Conservation (phyloP, 2,888 invertebrate species). For the Fissipunctia ypsillon region DNA sequence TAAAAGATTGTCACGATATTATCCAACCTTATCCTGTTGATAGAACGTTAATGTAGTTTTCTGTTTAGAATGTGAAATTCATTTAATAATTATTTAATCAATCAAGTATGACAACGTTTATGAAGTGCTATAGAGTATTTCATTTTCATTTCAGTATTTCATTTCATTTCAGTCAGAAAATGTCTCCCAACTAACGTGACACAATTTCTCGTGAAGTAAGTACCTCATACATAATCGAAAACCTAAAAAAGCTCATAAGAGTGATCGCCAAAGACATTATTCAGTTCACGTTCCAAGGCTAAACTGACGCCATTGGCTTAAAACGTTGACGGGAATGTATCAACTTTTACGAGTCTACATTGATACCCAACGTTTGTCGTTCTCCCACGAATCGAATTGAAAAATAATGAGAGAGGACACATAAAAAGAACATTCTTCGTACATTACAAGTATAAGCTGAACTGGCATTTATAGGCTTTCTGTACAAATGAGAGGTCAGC, state of each 20-base stretch:
- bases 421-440: constrained; percentile 44
- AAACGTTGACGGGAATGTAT: constrained; percentile 61
- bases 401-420: constrained; percentile 67
- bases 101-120: neutral
- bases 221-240: constrained; percentile 18
- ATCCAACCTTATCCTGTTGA: too few species aligned
- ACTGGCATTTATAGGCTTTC: neutral
- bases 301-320: constrained; percentile 57
- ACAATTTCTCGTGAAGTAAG: constrained; percentile 6
- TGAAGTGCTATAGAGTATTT: neutral
- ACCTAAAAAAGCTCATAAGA: constrained; percentile 11
- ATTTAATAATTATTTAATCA: neutral
- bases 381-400: constrained; percentile 68
- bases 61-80: too few species aligned
- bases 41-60: too few species aligned
- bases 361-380: constrained; percentile 59
- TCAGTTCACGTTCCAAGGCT: constrained; percentile 45
- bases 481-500: neutral
- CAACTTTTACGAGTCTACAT: constrained; percentile 71
- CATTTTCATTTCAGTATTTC: neutral
- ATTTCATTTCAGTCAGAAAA: neutral
- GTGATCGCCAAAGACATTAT: constrained; percentile 45
- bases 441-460: constrained; percentile 1
- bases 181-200: neutral
- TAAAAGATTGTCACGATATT: too few species aligned